Conservation (phyloP, 37 sponge, comb jelly and placozoan species). For the Oopsacas minuta region DNA sequence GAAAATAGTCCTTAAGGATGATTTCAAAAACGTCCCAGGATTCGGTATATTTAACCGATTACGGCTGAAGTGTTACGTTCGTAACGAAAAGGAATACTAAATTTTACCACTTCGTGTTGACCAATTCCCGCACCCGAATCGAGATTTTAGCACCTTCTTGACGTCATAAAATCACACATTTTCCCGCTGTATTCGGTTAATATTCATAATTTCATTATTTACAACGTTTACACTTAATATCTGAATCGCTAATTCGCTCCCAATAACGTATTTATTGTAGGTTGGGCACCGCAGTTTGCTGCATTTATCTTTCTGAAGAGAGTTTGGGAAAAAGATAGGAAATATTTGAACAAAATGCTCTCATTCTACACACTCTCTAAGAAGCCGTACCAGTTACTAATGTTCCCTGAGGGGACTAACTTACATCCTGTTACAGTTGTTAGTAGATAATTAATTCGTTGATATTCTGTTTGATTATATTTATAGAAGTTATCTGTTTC, state of each 20-base stretch:
- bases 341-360: slow-evolving; percentile 41
- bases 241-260: background rate
- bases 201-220: too few species aligned
- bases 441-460: too few species aligned
- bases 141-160: too few species aligned
- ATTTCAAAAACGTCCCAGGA: slow-evolving; percentile 30
- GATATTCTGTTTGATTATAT: too few species aligned
- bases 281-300: slow-evolving; percentile 36
- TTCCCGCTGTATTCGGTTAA: too few species aligned
- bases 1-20: slow-evolving; percentile 45
- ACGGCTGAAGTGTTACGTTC: too few species aligned
- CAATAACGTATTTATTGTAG: slow-evolving; percentile 21
- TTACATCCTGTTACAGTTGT: slow-evolving; percentile 21
- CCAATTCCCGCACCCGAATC: too few species aligned
- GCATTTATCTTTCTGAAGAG: slow-evolving; percentile 42
- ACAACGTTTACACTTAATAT: background rate
- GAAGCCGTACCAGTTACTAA: slow-evolving; percentile 44
- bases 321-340: slow-evolving; percentile 46
- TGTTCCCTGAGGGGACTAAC: slow-evolving; percentile 73
- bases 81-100: too few species aligned
- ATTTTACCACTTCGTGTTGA: too few species aligned
- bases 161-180: too few species aligned
- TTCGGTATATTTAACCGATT: slow-evolving; percentile 48
- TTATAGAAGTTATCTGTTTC: background rate
- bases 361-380: slow-evolving; percentile 37